A percentile compares a stretch with the other conserved stretches of the same genome.
phyloP scores from a whole-genome alignment of 2,888 invertebrate genomes.

The Oasisia sp. region DNA sequence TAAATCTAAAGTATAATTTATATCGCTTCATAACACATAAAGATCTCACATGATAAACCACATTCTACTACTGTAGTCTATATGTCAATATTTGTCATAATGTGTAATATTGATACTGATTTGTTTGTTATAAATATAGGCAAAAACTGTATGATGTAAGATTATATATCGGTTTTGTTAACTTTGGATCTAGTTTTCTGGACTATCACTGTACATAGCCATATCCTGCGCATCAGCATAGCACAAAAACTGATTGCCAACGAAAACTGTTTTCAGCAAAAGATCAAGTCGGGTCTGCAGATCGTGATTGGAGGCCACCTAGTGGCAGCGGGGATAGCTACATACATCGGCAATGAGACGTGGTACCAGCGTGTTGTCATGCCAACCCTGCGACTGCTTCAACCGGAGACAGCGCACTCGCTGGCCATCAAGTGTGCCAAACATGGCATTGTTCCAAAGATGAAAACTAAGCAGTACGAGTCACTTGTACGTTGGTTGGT shows the following conservation, averaged over 20 bases:
- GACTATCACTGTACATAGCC: too few species aligned
- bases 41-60: too few species aligned
- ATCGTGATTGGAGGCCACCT: slow-evolving; percentile 76
- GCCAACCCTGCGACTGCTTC: slow-evolving; percentile 77
- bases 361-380: slow-evolving; percentile 81
- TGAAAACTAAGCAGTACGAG: slow-evolving; percentile 57
- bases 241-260: slow-evolving; percentile 23
- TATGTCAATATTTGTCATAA: too few species aligned
- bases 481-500: slow-evolving; percentile 8
- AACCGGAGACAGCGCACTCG: slow-evolving; percentile 86
- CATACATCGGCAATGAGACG: slow-evolving; percentile 80
- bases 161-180: too few species aligned
- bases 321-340: slow-evolving; percentile 76
- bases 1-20: too few species aligned
- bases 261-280: slow-evolving; percentile 68
- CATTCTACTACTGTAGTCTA: too few species aligned
- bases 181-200: too few species aligned
- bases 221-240: too few species aligned
- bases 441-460: slow-evolving; percentile 77
- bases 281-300: slow-evolving; percentile 75
- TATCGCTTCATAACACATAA: too few species aligned
- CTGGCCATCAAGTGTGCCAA: slow-evolving; percentile 81
- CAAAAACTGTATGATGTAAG: too few species aligned
- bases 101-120: too few species aligned
- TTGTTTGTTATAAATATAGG: too few species aligned